Evolutionary conservation across 2,888 invertebrate genomes (phyloP).

Genomic region (Scaptomyza cyrtandrae): DNA sequence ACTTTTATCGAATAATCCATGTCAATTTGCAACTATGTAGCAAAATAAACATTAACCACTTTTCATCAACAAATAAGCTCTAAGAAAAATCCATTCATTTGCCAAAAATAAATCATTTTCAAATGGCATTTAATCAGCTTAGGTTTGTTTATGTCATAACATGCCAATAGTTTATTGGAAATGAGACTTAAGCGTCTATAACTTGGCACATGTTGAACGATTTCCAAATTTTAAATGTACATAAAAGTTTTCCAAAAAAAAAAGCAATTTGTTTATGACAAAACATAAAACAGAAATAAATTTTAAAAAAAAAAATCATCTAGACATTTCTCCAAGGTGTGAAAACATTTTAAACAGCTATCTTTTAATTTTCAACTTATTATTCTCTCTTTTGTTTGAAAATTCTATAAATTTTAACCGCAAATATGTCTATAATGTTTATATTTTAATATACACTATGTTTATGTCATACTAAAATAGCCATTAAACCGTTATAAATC

Average conservation of each 20-base stretch:
- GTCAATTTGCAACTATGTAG: no score
- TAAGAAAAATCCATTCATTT: not conserved
- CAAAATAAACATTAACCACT: no score
- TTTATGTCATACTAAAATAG: slow-evolving; percentile 16
- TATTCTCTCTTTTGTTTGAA: not conserved
- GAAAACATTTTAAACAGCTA: slow-evolving; percentile 17
- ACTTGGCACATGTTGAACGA: slow-evolving; percentile 5
- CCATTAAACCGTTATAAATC: not conserved
- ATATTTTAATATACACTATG: slow-evolving; percentile 1
- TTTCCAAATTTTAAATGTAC: slow-evolving; percentile 12
- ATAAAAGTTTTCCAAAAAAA: slow-evolving; percentile 8
- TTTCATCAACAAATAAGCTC: not conserved
- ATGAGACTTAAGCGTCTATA: not conserved
- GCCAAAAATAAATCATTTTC: not conserved
- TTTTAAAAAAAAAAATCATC: not conserved
- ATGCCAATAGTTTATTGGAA: not conserved
- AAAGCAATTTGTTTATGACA: slow-evolving; percentile 58
- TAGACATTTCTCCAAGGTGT: slow-evolving; percentile 8
- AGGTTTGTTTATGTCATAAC: not conserved
- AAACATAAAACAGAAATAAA: slow-evolving; percentile 25
- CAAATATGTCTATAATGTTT: not conserved
- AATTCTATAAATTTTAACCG: not conserved
- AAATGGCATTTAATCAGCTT: not conserved
- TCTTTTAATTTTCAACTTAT: not conserved
- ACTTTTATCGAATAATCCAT: no score